Conservation (phyloP, 2,113 vertebrate species). For the Pavo muticus region DNA sequence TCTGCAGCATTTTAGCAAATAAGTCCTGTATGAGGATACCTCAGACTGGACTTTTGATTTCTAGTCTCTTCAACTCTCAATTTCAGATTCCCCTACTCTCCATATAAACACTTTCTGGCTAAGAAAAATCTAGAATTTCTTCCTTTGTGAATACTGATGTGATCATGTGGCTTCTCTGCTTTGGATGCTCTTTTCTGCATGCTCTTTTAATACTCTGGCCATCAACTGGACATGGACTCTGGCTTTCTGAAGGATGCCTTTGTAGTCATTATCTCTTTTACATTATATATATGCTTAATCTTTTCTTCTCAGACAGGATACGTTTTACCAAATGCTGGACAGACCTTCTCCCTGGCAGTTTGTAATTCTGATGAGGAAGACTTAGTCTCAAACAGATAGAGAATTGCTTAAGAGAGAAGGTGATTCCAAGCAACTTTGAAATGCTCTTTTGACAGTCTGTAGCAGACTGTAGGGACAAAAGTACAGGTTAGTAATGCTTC, state of each 20-base stretch:
- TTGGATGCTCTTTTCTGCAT: not conserved
- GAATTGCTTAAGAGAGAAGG: not conserved
- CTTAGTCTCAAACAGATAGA: not conserved
- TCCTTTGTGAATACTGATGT: not conserved
- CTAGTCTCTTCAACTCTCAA: not conserved
- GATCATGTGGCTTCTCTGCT: not conserved
- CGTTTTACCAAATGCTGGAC: not conserved
- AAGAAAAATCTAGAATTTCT: not conserved
- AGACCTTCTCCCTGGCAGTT: not conserved
- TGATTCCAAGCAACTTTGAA: not conserved
- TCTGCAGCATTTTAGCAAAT: not conserved
- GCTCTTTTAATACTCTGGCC: not conserved
- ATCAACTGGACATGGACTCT: not conserved
- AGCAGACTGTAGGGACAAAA: not conserved
- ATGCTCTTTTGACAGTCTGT: not conserved
- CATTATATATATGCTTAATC: not conserved
- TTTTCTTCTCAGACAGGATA: not conserved
- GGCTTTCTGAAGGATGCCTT: not conserved
- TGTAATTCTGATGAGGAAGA: not conserved
- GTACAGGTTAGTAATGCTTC: not conserved
- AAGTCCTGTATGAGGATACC: not conserved
- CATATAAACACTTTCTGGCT: not conserved
- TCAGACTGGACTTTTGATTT: not conserved
- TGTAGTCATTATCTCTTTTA: not conserved
- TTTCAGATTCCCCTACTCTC: not conserved